Base-by-base conservation (phyloP, 2,113 vertebrate species). In the Dicrurus megarhynchus region DNA sequence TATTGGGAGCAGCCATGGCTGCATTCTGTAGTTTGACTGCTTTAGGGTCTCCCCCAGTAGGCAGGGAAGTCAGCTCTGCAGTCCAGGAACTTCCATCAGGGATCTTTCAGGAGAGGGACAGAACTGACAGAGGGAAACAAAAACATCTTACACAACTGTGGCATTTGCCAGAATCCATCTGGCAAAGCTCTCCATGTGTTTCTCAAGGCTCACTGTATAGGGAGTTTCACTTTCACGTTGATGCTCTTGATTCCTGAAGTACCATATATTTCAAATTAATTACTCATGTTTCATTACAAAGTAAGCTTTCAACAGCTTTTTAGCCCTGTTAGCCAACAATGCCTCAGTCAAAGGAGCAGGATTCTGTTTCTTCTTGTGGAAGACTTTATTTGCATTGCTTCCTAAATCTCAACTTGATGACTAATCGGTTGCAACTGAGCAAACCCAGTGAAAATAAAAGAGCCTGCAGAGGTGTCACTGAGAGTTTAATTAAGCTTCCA, bases 391-490 rank as follows among this genome's bases (percentile, higher is more conserved):
- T 94, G 78, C 89, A 61, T 63, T 42, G 67, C 75, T 95, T 96
- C 90, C 93, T 78, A 83, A 95, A 93, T 87, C 89, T 95, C 90
- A 87, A 41, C 60, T 79, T 70, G 90, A 97, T 95, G 93, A 97
- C 90, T 94, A 93, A 96, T 96, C 60, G 0, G 55, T 96, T 93
- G 95, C 96, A 94, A 92, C 92, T 84, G 90, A 96, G 83, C 95
- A 94, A 96, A 95, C 44, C 85, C 49, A 37, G n/a, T 35, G 50
- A 88, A 90, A 96, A 70, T 69, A 93, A 94, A 52, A 78, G 47
- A 76, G 64, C 77, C 82, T 84, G 76, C 76, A 96, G 85, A 96
- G 88, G 80, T 94, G 88, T 89, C 92, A 87, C 83, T 5, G 16
- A 89, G 75, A 68, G 67, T 93, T 94, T 91, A 96, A 94, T 93